A percentile compares a stretch with the other conserved stretches of the same genome.
Evolutionary conservation across 1,140 invertebrate species (phyloP).

Genomic region (Marisa cornuarietis): DNA sequence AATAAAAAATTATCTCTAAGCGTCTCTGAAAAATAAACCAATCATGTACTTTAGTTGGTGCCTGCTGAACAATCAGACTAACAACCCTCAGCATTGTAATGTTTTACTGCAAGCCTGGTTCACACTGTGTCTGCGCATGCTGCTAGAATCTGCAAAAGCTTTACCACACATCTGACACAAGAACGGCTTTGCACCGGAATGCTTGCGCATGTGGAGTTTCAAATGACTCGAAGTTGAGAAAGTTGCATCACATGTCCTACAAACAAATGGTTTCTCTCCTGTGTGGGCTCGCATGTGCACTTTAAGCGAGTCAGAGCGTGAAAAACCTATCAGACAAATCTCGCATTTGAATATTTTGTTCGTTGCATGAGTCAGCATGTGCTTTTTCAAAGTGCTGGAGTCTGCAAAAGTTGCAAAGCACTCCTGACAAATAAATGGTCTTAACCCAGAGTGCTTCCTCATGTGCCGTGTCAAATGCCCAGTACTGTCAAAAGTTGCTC

Average conservation of each 20-base stretch:
- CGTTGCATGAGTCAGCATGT: constrained; percentile 1
- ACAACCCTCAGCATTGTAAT: constrained; percentile 10
- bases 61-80: too few species aligned
- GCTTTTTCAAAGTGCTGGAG: not conserved
- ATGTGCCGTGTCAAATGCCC: too few species aligned
- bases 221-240: constrained; percentile 15
- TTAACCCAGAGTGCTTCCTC: too few species aligned
- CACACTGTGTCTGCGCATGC: constrained; percentile 7
- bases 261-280: constrained; percentile 21
- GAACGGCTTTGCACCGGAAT: constrained; percentile 21
- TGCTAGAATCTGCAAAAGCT: constrained; percentile 14
- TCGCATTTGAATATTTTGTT: not conserved
- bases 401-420: not conserved
- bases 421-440: too few species aligned
- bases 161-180: constrained; percentile 22
- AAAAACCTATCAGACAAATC: not conserved
- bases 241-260: constrained; percentile 10
- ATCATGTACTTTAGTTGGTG: too few species aligned
- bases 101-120: constrained; percentile 18
- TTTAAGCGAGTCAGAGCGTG: too few species aligned
- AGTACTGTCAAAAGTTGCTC: too few species aligned
- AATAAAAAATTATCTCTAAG: too few species aligned
- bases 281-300: constrained; percentile 21
- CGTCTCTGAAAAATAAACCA: too few species aligned
- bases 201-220: constrained; percentile 6